Conservation (phyloP, 2,113 vertebrate genomes). For the Alouatta palliata region DNA sequence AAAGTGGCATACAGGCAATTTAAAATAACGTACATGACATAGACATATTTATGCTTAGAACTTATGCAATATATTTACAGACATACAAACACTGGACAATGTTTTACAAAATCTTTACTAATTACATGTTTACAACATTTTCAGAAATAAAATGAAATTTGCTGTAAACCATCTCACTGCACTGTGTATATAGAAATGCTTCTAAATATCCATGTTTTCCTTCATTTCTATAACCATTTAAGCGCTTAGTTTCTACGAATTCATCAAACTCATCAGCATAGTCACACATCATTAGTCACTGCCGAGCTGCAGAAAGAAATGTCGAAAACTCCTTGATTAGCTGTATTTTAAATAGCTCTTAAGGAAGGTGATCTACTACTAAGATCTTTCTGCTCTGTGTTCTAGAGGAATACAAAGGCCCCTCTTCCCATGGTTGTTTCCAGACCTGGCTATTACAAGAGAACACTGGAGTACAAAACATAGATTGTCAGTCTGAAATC, state of each 20-base stretch:
- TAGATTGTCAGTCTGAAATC: not conserved
- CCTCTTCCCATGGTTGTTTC: not conserved
- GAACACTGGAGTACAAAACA: not conserved
- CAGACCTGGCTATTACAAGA: slow-evolving; percentile 11
- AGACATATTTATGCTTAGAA: slow-evolving; percentile 83
- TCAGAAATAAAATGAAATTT: slow-evolving; percentile 81
- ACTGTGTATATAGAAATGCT: slow-evolving; percentile 70
- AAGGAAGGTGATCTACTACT: not conserved
- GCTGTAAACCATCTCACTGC: slow-evolving; percentile 78
- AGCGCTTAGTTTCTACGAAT: slow-evolving; percentile 71
- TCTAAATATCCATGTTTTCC: slow-evolving; percentile 71
- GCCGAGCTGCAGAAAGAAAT: not conserved
- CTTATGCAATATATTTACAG: slow-evolving; percentile 88
- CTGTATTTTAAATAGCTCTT: not conserved
- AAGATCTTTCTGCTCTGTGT: not conserved
- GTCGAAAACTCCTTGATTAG: not conserved
- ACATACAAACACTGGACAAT: slow-evolving; percentile 83
- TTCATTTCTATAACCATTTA: slow-evolving; percentile 70
- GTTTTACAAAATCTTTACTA: slow-evolving; percentile 83
- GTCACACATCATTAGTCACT: slow-evolving; percentile 47
- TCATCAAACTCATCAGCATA: slow-evolving; percentile 38
- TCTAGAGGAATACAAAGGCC: not conserved
- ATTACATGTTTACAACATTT: slow-evolving; percentile 86
- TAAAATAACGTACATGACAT: slow-evolving; percentile 84
- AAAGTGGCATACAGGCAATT: slow-evolving; percentile 81